A percentile compares a stretch with the other conserved stretches of the same genome.
Evolutionary conservation across 2,797 vertebrate species (phyloP).

Genomic region (Gorsachius magnificus): DNA sequence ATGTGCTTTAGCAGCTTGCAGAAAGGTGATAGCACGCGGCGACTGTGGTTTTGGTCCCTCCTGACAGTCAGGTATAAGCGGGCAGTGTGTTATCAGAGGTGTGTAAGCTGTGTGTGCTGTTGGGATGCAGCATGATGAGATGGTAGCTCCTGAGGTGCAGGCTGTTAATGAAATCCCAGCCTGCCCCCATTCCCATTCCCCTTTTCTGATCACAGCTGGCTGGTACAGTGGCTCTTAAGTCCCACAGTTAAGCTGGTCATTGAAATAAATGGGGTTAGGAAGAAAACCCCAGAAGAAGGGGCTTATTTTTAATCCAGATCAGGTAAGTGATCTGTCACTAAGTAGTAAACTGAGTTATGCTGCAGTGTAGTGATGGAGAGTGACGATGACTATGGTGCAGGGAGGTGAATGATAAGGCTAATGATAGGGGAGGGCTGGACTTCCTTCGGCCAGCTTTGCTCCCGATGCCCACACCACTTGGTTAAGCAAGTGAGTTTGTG

Average conservation of each 20-base stretch:
- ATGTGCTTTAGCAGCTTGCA: background rate
- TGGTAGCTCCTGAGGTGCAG: background rate
- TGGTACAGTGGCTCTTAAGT: background rate
- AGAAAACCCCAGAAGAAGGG: background rate
- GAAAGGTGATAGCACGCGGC: background rate
- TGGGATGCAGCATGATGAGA: background rate
- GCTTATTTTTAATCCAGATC: slow-evolving; percentile 3
- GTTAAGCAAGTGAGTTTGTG: background rate
- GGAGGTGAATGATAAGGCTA: background rate
- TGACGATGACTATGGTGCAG: background rate
- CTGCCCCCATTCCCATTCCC: fast-evolving
- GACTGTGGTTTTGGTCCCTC: background rate
- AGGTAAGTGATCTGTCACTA: background rate
- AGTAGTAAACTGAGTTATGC: background rate
- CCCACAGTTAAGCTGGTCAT: background rate
- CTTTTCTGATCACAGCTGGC: background rate
- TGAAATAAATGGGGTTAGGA: background rate
- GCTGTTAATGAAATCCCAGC: background rate
- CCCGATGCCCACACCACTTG: background rate
- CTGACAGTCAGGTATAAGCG: background rate
- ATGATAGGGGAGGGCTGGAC: background rate
- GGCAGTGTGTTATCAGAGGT: background rate
- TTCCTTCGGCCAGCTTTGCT: background rate
- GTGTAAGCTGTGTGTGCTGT: background rate
- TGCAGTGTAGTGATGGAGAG: background rate